Evolutionary conservation across 1,140 invertebrate genomes (phyloP).

Genomic region (Leptonema lineaticorne): DNA sequence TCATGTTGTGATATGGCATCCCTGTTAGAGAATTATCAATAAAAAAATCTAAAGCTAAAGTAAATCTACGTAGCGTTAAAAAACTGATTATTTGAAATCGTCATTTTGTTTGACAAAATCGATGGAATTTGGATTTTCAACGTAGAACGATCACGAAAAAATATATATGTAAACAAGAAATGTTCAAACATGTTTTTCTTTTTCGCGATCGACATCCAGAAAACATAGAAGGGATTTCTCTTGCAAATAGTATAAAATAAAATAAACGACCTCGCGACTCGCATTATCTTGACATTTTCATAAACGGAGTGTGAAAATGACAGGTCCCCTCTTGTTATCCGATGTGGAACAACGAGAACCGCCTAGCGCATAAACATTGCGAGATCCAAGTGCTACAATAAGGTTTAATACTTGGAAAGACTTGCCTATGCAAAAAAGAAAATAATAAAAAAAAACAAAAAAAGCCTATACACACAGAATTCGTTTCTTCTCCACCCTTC

Average conservation of each 20-base stretch:
- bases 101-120: too few species aligned
- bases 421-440: conserved; percentile 2
- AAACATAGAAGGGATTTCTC: not conserved
- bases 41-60: too few species aligned
- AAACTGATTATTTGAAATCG: not conserved
- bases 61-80: not conserved
- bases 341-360: conserved; percentile 13
- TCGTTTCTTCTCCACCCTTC: not conserved
- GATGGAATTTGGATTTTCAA: too few species aligned
- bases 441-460: not conserved
- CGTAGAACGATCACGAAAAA: too few species aligned
- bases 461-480: not conserved
- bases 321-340: conserved; percentile 17
- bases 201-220: not conserved
- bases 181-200: not conserved
- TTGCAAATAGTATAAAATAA: not conserved
- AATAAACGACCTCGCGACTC: conserved; percentile 12
- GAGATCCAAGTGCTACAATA: not conserved
- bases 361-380: not conserved
- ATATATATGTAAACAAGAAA: not conserved
- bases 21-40: too few species aligned
- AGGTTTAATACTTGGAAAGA: conserved; percentile 1
- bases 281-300: conserved; percentile 19
- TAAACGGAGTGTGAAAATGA: conserved; percentile 14
- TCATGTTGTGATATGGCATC: too few species aligned